phyloP scores from a whole-genome alignment of 2,888 invertebrate species.

The Keiferia lycopersicella region DNA sequence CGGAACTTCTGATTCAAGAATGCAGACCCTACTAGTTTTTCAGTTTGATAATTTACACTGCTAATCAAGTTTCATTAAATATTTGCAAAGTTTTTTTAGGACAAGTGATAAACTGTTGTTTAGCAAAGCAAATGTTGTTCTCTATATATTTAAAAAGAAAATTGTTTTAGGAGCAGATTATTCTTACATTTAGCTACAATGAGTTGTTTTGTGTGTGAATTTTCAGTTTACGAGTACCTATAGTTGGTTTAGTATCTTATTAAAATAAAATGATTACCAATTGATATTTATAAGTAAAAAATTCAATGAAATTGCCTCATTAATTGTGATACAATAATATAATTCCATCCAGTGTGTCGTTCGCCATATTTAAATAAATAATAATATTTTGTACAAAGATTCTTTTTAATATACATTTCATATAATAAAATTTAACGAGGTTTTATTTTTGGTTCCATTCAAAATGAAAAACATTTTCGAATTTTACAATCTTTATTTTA shows the following conservation, averaged over 20 bases:
- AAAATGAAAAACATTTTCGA: constrained; percentile 23
- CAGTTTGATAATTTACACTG: no score
- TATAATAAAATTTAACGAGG: not conserved
- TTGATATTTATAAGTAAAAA: not conserved
- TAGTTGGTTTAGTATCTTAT: not conserved
- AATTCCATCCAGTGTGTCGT: constrained; percentile 34
- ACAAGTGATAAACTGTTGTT: no score
- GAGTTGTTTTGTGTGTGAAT: constrained; percentile 4
- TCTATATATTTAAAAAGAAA: no score
- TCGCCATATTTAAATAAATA: constrained; percentile 40
- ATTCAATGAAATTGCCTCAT: constrained; percentile 33
- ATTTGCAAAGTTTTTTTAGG: no score
- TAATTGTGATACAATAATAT: constrained; percentile 44
- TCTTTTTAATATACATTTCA: constrained; percentile 46
- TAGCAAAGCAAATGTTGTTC: no score
- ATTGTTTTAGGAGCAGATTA: no score
- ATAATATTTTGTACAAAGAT: constrained; percentile 50
- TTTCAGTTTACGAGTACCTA: not conserved
- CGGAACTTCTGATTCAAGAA: no score
- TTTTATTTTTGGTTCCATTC: not conserved
- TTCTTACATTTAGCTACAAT: no score
- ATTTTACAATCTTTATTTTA: constrained; percentile 65
- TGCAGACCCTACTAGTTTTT: no score
- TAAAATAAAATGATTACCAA: constrained; percentile 1
- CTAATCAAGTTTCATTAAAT: no score